These are phyloP conservation scores for Cheilinus undulatus DNA, from an alignment of 2,113 vertebrate species.

Conservation along the genomic window DNA sequence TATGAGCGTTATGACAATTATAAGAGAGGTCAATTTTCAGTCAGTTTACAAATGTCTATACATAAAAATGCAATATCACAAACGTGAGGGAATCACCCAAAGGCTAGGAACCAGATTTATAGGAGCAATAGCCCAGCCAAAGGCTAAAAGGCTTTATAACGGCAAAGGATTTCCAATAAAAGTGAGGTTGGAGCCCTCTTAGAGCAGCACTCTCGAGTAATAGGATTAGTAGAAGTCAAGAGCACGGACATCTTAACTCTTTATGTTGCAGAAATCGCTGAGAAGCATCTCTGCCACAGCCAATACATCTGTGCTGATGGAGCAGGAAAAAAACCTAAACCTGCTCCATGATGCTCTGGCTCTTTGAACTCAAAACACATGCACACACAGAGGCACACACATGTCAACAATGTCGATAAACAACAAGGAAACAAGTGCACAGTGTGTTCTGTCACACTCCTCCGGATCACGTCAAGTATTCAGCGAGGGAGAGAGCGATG, in stretches of 20 bases:
- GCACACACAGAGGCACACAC: background rate
- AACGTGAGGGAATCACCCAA: constrained; percentile 67
- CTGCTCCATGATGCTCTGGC: constrained; percentile 35
- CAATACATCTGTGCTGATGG: constrained; percentile 65
- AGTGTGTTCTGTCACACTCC: constrained; percentile 5
- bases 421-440: background rate
- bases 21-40: constrained; percentile 4
- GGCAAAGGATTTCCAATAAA: constrained; percentile 84
- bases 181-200: constrained; percentile 79
- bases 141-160: constrained; percentile 84
- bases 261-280: constrained; percentile 76
- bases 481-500: background rate
- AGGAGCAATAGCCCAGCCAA: constrained; percentile 77
- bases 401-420: background rate
- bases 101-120: constrained; percentile 74
- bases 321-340: constrained; percentile 54
- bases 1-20: constrained; percentile 16
- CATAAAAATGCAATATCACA: constrained; percentile 62
- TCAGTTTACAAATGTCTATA: constrained; percentile 55
- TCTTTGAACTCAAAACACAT: constrained; percentile 29
- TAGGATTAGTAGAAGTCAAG: constrained; percentile 83
- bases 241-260: constrained; percentile 77
- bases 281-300: constrained; percentile 72
- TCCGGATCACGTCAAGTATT: constrained; percentile 1
- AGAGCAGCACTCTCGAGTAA: constrained; percentile 83